Evolutionary conservation across 2,113 vertebrate species (phyloP).

Genomic region (Brienomyrus brachyistius): DNA sequence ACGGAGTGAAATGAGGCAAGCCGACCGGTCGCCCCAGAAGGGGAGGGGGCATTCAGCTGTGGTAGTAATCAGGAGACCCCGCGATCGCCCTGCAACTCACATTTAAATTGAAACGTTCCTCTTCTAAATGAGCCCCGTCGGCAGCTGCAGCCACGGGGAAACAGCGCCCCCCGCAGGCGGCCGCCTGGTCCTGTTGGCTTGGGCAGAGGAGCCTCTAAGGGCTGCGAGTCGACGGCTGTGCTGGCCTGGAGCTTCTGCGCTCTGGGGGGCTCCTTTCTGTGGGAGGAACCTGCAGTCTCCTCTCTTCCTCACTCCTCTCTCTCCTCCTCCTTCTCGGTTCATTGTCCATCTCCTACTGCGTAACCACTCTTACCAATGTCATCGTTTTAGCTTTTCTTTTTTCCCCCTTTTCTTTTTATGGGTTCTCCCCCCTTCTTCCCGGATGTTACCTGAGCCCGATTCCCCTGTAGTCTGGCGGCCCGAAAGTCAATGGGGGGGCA

Average conservation of each 20-base stretch:
- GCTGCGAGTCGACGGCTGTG: not conserved
- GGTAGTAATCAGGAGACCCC: not conserved
- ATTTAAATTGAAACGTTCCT: not conserved
- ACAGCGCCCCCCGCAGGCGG: not conserved
- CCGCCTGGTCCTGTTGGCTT: not conserved
- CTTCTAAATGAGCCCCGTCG: not conserved
- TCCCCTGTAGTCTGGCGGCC: not conserved
- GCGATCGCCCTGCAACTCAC: not conserved
- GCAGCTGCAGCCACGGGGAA: not conserved
- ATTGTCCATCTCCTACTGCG: not conserved
- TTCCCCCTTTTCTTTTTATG: not conserved
- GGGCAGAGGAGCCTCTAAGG: not conserved
- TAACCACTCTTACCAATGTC: not conserved
- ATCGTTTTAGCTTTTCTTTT: not conserved
- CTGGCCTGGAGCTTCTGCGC: not conserved
- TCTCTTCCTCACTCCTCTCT: not conserved
- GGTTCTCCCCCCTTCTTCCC: not conserved
- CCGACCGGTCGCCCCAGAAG: not conserved
- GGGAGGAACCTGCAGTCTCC: not conserved
- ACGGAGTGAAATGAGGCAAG: not conserved
- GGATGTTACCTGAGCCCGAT: not conserved
- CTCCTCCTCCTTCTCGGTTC: not conserved
- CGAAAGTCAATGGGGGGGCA: not conserved
- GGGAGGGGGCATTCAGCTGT: not conserved
- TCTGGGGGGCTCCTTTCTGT: not conserved